A percentile compares a stretch with the other conserved stretches of the same genome.
Evolutionary conservation across 2,888 invertebrate species (phyloP).

Genomic region (Drosophila mercatorum): DNA sequence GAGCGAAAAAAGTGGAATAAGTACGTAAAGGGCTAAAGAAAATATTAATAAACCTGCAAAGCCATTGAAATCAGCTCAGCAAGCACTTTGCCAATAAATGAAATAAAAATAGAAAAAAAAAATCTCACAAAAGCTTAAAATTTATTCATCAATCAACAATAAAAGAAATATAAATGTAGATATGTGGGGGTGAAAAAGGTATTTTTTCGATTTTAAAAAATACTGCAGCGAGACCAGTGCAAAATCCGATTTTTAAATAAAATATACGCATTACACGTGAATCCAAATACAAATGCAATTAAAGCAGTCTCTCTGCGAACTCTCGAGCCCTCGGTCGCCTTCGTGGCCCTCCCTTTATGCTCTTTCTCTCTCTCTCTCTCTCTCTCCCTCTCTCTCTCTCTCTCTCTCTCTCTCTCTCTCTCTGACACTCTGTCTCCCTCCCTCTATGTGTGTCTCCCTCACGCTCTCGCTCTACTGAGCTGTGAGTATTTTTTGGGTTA

Average conservation of each 20-base stretch:
- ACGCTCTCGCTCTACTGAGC: constrained; percentile 1
- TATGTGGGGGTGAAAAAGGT: background rate
- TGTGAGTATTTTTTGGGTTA: constrained; percentile 30
- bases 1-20: background rate
- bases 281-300: constrained; percentile 26
- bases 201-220: constrained; percentile 20
- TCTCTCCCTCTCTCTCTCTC: no score
- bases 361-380: background rate
- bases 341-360: background rate
- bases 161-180: no score
- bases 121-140: constrained; percentile 11
- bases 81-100: constrained; percentile 1
- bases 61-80: constrained; percentile 7
- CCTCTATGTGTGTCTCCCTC: background rate
- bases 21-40: background rate
- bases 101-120: background rate
- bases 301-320: background rate
- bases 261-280: constrained; percentile 12
- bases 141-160: background rate
- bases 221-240: background rate
- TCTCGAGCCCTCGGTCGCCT: background rate
- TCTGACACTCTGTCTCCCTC: no score
- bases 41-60: background rate
- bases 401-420: background rate
- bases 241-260: constrained; percentile 38